Evolutionary conservation across 37 sponge, comb jelly and placozoan genomes (phyloP).

Genomic region (Dysidea cf. avara): DNA sequence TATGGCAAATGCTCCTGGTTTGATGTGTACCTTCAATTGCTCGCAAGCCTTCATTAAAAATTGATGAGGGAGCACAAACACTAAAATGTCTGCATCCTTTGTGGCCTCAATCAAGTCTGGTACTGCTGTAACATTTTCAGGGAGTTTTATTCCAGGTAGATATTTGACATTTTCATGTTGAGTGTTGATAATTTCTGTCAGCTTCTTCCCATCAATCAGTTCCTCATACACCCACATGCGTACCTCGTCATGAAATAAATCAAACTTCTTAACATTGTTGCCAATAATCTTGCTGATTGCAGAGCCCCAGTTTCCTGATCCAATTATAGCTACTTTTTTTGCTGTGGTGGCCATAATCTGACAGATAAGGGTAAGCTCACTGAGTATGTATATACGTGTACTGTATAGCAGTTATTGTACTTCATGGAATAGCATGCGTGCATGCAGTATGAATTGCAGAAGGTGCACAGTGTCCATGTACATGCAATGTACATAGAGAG

Average conservation of each 20-base stretch:
- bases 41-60: slow-evolving; percentile 83
- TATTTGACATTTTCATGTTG: slow-evolving; percentile 95
- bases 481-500: no score
- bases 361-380: no score
- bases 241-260: slow-evolving; percentile 58
- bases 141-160: slow-evolving; percentile 85
- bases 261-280: slow-evolving; percentile 46
- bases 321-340: slow-evolving; percentile 82
- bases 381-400: no score
- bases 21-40: slow-evolving; percentile 72
- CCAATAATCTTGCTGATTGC: slow-evolving; percentile 92
- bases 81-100: slow-evolving; percentile 79
- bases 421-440: no score
- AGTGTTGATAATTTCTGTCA: slow-evolving; percentile 92
- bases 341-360: no score
- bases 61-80: slow-evolving; percentile 97
- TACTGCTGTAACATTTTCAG: slow-evolving; percentile 91
- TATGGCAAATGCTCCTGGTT: slow-evolving; percentile 77
- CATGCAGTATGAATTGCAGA: no score
- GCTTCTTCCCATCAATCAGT: slow-evolving; percentile 84
- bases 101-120: slow-evolving; percentile 77
- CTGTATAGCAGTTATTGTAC: no score
- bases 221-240: slow-evolving; percentile 97
- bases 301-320: slow-evolving; percentile 97
- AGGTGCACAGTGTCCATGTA: no score